Evolutionary conservation across 2,888 invertebrate species (phyloP), one percentile per base, ranked within the genome.

Genomic region (Tineola bisselliella): DNA sequence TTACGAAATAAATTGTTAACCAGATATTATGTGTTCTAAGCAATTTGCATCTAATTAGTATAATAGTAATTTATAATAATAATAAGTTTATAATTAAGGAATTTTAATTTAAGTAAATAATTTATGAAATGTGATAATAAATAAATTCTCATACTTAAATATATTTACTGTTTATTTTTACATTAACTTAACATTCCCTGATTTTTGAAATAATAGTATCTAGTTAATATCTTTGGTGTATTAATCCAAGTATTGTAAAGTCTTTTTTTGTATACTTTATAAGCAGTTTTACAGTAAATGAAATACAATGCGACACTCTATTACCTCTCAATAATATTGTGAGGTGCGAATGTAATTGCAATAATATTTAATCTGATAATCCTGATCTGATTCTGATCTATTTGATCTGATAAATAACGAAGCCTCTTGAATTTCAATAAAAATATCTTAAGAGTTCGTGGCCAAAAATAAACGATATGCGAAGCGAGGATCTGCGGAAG

Each of bases 91-190:
- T 33, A 25, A 44, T 48, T 13, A 38, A 38, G 43, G 17, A n/a
- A 59, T n/a, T 59, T 25, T 60, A 44, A 44, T 44, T 60, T 60
- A 60, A 82, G 78, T 72, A 72, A 75, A 73, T 75, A 82, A 84
- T 86, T 84, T 84, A 84, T 83, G 76, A 76, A 83, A 80, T 86
- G 87, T 87, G 87, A 87, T 87, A 87, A 84, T 86, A 33, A 60
- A 60, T 61, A 58, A 60, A 60, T 61, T 58, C 25, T 61, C 38
- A 44, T 58, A 44, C 44, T 25, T 3, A 38, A 38, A 12, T 3
- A 38, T 38, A 38, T 4, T 25, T 25, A 25, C 2, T 25, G 25
- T 25, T 25, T 25, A 25, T 25, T 25, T 25, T 25, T 25, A 25
- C 25, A n/a, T n/a, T n/a, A n/a, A n/a, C n/a, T n/a, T n/a, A n/a